These are phyloP conservation scores for Fulmarus glacialis DNA, from an alignment of 2,113 vertebrate species.

Conservation along the genomic window DNA sequence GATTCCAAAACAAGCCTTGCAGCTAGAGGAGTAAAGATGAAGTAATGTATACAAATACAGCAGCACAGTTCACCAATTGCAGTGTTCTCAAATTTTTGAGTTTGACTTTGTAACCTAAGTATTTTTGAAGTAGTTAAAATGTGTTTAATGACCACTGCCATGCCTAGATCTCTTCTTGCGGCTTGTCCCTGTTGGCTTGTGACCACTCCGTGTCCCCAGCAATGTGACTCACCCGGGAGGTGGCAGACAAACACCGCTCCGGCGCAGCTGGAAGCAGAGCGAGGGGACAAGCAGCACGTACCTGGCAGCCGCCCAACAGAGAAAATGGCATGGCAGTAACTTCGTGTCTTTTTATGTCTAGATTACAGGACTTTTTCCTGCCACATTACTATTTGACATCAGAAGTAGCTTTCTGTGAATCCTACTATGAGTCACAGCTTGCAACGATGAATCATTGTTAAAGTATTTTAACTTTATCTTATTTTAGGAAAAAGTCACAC, in stretches of 20 bases:
- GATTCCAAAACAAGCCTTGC: not conserved
- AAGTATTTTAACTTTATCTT: not conserved
- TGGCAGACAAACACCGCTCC: conserved; percentile 60
- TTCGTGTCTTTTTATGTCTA: not conserved
- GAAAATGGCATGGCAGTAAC: not conserved
- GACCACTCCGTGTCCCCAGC: not conserved
- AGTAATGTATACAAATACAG: not conserved
- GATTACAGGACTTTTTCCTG: not conserved
- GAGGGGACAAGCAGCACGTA: not conserved
- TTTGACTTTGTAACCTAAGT: not conserved
- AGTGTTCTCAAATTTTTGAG: not conserved
- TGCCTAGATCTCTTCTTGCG: rapidly evolving
- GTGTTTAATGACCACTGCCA: rapidly evolving
- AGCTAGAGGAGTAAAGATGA: not conserved
- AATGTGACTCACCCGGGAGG: conserved; percentile 59
- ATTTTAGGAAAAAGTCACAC: not conserved
- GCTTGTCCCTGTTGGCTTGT: not conserved
- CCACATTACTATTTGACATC: not conserved
- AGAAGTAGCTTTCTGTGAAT: not conserved
- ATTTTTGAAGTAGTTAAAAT: not conserved
- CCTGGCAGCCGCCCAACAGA: not conserved
- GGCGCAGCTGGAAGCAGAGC: not conserved
- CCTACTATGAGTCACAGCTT: not conserved
- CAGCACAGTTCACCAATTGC: not conserved
- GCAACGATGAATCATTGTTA: not conserved